Conservation (phyloP, 2,113 vertebrate species). For the Seriola quinqueradiata region DNA sequence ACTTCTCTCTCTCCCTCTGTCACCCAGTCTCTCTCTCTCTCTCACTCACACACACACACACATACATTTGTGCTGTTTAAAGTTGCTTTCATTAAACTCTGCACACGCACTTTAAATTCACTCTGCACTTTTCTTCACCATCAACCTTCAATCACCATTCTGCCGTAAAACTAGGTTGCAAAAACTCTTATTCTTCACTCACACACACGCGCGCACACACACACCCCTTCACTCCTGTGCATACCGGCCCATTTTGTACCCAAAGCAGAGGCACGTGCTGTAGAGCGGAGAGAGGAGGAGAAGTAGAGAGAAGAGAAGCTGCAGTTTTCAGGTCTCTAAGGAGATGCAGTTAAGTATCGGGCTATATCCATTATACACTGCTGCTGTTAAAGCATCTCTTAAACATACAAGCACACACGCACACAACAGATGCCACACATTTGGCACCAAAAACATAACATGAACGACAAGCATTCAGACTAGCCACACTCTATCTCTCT, state of each 20-base stretch:
- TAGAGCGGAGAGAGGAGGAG: constrained; percentile 44
- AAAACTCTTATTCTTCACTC: constrained; percentile 10
- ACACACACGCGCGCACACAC: constrained; percentile 6
- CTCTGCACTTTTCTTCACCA: constrained; percentile 25
- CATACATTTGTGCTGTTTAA: constrained; percentile 14
- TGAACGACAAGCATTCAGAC: no score
- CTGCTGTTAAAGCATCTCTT: constrained; percentile 51
- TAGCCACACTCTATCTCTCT: no score
- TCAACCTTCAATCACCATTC: constrained; percentile 55
- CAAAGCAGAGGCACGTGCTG: constrained; percentile 52
- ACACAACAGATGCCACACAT: constrained; percentile 9
- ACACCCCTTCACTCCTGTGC: constrained; percentile 11
- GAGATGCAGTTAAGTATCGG: constrained; percentile 55
- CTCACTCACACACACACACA: constrained; percentile 23
- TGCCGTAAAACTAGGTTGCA: constrained; percentile 47
- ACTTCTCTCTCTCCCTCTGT: constrained; percentile 52
- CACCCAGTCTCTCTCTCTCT: background rate
- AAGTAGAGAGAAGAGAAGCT: constrained; percentile 44
- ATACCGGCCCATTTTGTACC: constrained; percentile 47
- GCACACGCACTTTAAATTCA: constrained; percentile 48
- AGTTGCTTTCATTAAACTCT: constrained; percentile 43
- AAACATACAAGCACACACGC: background rate
- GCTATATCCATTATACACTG: constrained; percentile 49
- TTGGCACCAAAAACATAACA: no score
- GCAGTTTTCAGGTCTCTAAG: constrained; percentile 64